A percentile compares a stretch with the other conserved stretches of the same genome.
phyloP scores from a whole-genome alignment of 2,113 vertebrate species.

The Platichthys stellatus region DNA sequence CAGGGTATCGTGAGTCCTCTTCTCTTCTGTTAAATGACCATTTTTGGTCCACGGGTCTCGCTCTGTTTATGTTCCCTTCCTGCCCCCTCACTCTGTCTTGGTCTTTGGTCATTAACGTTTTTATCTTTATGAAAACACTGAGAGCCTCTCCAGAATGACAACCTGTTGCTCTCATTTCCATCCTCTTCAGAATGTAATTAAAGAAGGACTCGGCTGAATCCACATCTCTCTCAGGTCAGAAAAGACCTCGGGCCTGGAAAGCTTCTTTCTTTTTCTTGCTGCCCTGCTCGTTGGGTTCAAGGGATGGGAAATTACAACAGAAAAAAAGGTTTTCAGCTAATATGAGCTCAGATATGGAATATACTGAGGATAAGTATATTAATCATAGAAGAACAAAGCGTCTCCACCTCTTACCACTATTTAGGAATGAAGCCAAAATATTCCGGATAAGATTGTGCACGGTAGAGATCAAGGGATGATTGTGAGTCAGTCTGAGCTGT shows the following conservation, averaged over 20 bases:
- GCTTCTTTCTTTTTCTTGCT: slow-evolving; percentile 6
- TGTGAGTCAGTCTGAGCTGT: no score
- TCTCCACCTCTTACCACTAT: no score
- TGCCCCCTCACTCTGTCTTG: neutral
- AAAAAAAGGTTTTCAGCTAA: neutral
- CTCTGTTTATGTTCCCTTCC: slow-evolving; percentile 34
- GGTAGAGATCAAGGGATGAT: no score
- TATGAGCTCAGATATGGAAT: neutral
- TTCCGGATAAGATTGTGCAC: no score
- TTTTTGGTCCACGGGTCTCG: slow-evolving; percentile 33
- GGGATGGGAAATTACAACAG: neutral
- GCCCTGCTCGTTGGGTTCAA: neutral
- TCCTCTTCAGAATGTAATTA: slow-evolving; percentile 37
- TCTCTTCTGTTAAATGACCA: slow-evolving; percentile 45
- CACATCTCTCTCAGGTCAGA: slow-evolving; percentile 14
- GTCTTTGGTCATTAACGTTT: slow-evolving; percentile 51
- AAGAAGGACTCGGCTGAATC: slow-evolving; percentile 22
- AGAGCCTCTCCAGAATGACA: slow-evolving; percentile 33
- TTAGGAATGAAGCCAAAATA: no score
- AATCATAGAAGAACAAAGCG: no score
- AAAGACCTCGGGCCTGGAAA: slow-evolving; percentile 7
- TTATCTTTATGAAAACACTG: slow-evolving; percentile 52
- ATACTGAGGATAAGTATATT: neutral
- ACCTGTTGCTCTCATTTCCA: slow-evolving; percentile 43
- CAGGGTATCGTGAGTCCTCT: slow-evolving; percentile 4